Evolutionary conservation across 64 coral and sea anemone species (phyloP), one percentile per base, ranked within the genome.

Genomic region (Dendronephthya gigantea): DNA sequence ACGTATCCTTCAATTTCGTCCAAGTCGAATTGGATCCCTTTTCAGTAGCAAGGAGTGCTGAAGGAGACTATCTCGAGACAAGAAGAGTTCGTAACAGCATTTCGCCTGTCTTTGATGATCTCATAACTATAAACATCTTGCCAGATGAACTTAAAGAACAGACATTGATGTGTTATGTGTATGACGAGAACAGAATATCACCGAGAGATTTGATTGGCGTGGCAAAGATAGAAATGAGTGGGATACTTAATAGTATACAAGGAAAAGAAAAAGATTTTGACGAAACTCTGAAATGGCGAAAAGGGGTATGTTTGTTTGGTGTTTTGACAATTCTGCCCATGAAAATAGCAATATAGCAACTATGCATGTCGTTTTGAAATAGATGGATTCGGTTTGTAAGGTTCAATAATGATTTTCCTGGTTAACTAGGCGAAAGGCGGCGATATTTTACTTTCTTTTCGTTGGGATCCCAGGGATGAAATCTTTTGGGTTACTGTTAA

Each of bases 11-110:
- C 31, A 79, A 79, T 17, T 79, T 79, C 28, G 72, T 79, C 32
- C 32, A 79, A 79, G 29, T 79, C 32, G 72, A 79, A 39, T 39
- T 79, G 30, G 72, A 79, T 79, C 72, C 72, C 34, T 79, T 79
- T 34, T 36, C 72, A 29, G 36, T 79, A 36, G 72, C 72, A 34
- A 79, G 32, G 0, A 39, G 32, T 16, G 30, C 72, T 35, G 32
- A 79, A 39, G 72, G 72, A 79, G 27, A 36, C 30, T 1, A 16
- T 34, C 29, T 36, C 1, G 72, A 79, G 22, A 79, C 72, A 79
- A 79, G 29, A 8, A 34, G 72, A 79, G 36, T 79, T 35, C 72
- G 72, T 12, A 79, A 79, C 28, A 79, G 32, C 36, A 29, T 79
- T 34, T 79, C 4, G 34, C 72, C 72, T 34, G 36, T 79, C 9